Base-by-base conservation (phyloP, 2,113 vertebrate species). In the Osmerus mordax region DNA sequence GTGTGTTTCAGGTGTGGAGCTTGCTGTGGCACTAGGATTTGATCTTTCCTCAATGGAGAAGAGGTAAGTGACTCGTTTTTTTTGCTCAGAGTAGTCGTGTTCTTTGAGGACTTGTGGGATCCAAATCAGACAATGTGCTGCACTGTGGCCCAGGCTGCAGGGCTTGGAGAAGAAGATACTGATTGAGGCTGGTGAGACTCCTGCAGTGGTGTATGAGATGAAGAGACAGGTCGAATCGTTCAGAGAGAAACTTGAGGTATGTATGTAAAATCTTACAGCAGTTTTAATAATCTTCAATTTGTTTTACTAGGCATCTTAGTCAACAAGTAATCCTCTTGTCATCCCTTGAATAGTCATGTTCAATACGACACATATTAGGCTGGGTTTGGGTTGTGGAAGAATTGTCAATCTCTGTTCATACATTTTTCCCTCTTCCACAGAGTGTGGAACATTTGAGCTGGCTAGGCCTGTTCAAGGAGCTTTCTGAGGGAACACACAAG, bases 401-500 rank as follows among this genome's bases (percentile, higher is more conserved):
- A 23, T 21, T 60, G n/a, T 60, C 19, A 9, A n/a, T 60, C 58
- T 21, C 18, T 23, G 11, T 19, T 15, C 47, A 16, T 64, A 7
- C 1, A 36, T 36, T 5, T 36, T 36, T 36, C 60, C 3, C 67
- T 59, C 81, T 7, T 29, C 54, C 60, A 67, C 78, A 94, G 91
- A 92, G 85, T 62, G 91, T 93, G 15, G 92, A 94, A 80, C 90
- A 92, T 71, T 85, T 94, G 59, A 94, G 93, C 84, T 94, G 92
- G 93, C 79, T 93, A 47, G 93, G 93, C 1, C 67, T 94, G 47
- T 94, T 91, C 71, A 94, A 94, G 76, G 87, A 93, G 36, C 86
- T 92, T 61, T 90, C 91, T 0, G 90, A 90, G 52, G 84, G 87
- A 59, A 87, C 87, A 0, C 86, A 87, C 73, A 92, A 93, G 66